Evolutionary conservation across 2,113 vertebrate species (phyloP), one percentile per base, ranked within the genome.

Genomic region (Solenodon paradoxus): DNA sequence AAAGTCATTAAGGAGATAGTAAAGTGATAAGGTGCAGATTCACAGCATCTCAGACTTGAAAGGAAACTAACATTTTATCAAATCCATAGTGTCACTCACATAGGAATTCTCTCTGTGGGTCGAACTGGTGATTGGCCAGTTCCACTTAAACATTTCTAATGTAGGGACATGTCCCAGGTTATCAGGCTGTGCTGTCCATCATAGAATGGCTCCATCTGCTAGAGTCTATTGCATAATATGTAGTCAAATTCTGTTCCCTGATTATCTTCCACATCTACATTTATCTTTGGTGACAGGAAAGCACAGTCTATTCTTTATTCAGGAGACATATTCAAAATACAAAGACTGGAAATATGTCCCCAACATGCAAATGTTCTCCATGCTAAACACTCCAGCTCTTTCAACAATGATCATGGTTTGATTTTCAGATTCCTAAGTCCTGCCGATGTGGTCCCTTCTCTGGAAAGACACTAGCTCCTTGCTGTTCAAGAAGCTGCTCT

Each of bases 261-360:
- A 63, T 47, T 90, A n/a, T 38, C 53, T 81, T 90, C 49, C 53
- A 30, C 42, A 87, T 90, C 49, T 78, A 51, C 59, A 42, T 90
- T 95, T 85, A 84, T 63, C 51, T 86, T 80, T 59, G 20, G 59
- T 96, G 87, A 93, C 63, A 84, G 80, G 95, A 83, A 84, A 57
- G 26, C 78, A 51, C 69, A 78, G 55, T 87, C 45, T 90, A 28
- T 72, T 90, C 40, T 96, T 75, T 72, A 64, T 28, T 77, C 45
- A 59, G 74, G 22, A 55, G 24, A 93, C 32, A 69, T 72, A 66
- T 55, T 95, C 35, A 55, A 77, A 24, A 69, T 38, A 51, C 13
- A 83, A 77, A 35, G 35, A n/a, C 30, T 26, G 24, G 17, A 71
- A 61, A 68, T 71, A 30, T 17, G 35, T 45, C 3, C 40, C 40